A percentile compares a stretch with the other conserved stretches of the same genome.
These are phyloP conservation scores for Epizoanthus stellaris DNA, from an alignment of 92 coral and sea anemone genomes.

Conservation along the genomic window DNA sequence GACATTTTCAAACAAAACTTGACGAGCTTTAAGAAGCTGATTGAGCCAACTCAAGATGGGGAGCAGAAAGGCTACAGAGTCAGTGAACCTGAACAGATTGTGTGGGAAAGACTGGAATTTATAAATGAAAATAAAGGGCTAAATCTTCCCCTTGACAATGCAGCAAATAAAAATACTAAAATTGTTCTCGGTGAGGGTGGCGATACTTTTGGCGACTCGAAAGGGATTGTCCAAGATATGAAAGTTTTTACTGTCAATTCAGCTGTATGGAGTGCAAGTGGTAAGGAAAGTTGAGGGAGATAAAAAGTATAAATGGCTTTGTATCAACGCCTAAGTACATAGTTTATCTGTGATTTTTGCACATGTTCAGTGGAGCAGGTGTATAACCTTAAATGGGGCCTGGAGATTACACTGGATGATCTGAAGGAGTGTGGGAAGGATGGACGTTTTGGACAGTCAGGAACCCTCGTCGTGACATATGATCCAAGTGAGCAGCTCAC, in stretches of 20 bases:
- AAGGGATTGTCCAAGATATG: slow-evolving; percentile 4
- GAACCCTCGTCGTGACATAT: neutral
- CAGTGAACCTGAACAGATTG: neutral
- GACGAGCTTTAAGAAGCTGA: neutral
- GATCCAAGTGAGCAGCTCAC: slow-evolving; percentile 7
- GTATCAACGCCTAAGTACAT: neutral
- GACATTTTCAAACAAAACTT: neutral
- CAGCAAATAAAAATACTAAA: neutral
- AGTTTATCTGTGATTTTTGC: slow-evolving; percentile 8
- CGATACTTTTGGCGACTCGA: neutral
- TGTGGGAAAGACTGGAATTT: neutral
- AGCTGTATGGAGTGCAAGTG: neutral
- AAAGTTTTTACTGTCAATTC: slow-evolving; percentile 13
- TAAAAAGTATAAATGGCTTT: slow-evolving; percentile 3
- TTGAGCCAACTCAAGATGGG: neutral
- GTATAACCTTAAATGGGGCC: slow-evolving; percentile 2
- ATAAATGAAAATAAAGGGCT: neutral
- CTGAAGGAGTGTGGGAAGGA: slow-evolving; percentile 5
- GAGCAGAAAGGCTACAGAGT: neutral
- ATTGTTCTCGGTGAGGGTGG: slow-evolving; percentile 20
- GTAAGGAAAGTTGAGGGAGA: neutral
- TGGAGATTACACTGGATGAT: neutral
- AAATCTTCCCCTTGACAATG: neutral
- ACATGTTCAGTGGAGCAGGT: neutral
- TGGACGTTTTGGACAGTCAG: neutral